These are phyloP conservation scores for Ellobius talpinus DNA, from an alignment of 2,113 vertebrate genomes.

Conservation along the genomic window DNA sequence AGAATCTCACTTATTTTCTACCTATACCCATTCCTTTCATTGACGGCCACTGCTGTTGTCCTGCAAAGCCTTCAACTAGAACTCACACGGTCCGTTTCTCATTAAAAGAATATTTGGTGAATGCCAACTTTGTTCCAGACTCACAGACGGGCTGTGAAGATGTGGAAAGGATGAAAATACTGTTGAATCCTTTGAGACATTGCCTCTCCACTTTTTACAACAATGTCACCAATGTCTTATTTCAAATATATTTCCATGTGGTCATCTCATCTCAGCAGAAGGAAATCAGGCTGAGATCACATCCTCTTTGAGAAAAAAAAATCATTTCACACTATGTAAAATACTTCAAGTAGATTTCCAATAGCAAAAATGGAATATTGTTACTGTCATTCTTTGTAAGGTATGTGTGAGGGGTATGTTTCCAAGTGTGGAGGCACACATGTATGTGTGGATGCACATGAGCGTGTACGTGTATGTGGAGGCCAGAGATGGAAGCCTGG, in stretches of 20 bases:
- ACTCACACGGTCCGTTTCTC: neutral
- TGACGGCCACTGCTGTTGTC: neutral
- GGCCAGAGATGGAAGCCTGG: neutral
- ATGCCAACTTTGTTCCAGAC: neutral
- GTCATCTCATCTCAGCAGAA: neutral
- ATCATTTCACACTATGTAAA: neutral
- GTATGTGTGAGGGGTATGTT: neutral
- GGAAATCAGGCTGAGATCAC: slow-evolving; percentile 18
- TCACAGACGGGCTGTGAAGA: neutral
- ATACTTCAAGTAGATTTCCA: neutral
- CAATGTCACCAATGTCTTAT: neutral
- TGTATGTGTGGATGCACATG: too few relatives aligned
- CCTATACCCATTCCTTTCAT: neutral
- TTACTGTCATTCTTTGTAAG: neutral
- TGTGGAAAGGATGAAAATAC: neutral
- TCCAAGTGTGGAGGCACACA: neutral
- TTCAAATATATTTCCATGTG: neutral
- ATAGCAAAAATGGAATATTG: neutral
- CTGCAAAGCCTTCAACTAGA: neutral
- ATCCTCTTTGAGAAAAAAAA: slow-evolving; percentile 28
- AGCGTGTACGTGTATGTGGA: neutral
- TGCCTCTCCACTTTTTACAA: neutral
- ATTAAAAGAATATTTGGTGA: neutral
- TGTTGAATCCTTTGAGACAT: neutral
- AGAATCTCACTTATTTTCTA: neutral